These are phyloP conservation scores for Cygnus olor DNA, from an alignment of 2,797 vertebrate species.

Conservation along the genomic window DNA sequence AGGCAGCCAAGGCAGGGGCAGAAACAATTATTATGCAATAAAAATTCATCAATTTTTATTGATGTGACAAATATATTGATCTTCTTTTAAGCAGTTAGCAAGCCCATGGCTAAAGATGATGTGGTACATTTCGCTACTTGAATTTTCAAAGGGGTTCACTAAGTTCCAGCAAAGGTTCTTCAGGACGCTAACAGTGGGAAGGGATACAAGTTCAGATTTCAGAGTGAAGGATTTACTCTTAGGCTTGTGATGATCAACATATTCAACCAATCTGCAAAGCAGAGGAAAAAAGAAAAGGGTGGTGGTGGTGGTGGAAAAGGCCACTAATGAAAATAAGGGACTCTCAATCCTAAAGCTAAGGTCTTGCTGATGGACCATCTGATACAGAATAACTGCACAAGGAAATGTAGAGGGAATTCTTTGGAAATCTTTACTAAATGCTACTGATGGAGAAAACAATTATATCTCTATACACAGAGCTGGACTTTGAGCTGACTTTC, in stretches of 20 bases:
- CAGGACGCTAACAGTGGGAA: not conserved
- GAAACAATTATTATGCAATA: not conserved
- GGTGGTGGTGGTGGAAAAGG: not conserved
- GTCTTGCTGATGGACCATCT: not conserved
- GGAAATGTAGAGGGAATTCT: not conserved
- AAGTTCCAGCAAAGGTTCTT: not conserved
- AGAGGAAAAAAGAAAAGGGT: accelerated
- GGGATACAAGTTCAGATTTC: not conserved
- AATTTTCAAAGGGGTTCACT: not conserved
- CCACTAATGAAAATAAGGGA: not conserved
- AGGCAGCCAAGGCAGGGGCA: not conserved
- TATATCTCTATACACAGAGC: not conserved
- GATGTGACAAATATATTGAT: not conserved
- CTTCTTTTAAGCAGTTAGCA: not conserved
- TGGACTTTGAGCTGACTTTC: not conserved
- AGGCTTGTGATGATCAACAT: not conserved
- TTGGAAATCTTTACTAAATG: not conserved
- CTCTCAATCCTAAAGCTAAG: accelerated
- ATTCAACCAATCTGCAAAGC: not conserved
- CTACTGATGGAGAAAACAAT: not conserved
- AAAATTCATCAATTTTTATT: not conserved
- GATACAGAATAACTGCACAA: accelerated
- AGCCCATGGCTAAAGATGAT: not conserved
- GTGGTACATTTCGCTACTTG: not conserved
- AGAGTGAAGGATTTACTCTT: not conserved